Conservation (phyloP, 2,888 invertebrate genomes). For the Didymodactylos carnosus region DNA sequence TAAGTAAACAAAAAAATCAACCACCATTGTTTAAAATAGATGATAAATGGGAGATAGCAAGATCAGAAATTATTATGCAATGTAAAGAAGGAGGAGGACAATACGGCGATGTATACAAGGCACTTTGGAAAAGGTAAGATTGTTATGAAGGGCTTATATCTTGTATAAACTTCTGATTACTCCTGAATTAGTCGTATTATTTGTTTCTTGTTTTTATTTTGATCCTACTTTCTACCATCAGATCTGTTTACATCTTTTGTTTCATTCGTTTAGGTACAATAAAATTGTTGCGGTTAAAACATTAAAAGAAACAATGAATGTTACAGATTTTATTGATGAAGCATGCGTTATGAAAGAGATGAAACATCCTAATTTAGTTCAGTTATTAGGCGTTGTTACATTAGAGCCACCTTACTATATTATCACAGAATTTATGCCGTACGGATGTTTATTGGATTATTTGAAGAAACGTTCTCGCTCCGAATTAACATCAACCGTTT, state of each 20-base stretch:
- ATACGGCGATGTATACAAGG: constrained; percentile 64
- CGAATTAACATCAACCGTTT: constrained; percentile 68
- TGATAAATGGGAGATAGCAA: constrained; percentile 92
- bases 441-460: constrained; percentile 89
- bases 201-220: no score
- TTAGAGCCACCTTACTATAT: constrained; percentile 97
- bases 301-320: constrained; percentile 94
- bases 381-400: constrained; percentile 84
- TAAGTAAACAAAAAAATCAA: constrained; percentile 46
- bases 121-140: constrained; percentile 84
- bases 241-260: no score
- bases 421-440: constrained; percentile 96
- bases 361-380: constrained; percentile 94
- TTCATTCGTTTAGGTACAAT: no score
- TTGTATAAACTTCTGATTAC: no score
- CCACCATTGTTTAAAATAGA: constrained; percentile 63
- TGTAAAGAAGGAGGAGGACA: constrained; percentile 64
- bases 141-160: no score
- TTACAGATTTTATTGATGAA: constrained; percentile 95
- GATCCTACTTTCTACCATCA: no score
- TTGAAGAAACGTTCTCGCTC: constrained; percentile 54
- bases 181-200: no score
- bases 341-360: constrained; percentile 99
- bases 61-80: constrained; percentile 92
- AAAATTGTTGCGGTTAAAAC: constrained; percentile 77